phyloP scores from a whole-genome alignment of 2,888 invertebrate species.

The Strigamia transsilvanica region DNA sequence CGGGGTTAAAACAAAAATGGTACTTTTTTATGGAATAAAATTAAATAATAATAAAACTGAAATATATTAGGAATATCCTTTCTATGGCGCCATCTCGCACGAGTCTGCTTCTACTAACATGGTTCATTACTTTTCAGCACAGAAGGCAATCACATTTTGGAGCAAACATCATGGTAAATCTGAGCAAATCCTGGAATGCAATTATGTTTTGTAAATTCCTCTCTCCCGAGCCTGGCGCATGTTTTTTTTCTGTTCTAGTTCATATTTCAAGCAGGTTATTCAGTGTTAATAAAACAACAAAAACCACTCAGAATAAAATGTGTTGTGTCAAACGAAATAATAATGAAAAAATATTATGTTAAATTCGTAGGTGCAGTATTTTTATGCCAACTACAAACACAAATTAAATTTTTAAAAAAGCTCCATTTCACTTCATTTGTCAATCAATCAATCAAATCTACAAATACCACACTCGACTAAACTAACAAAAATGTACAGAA shows the following conservation, averaged over 20 bases:
- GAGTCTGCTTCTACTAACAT: no score
- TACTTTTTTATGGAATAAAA: no score
- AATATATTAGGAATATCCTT: no score
- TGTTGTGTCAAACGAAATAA: background rate
- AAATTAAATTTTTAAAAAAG: constrained; percentile 20
- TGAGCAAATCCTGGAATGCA: fast-evolving
- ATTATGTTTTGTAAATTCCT: no score
- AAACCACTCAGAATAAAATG: background rate
- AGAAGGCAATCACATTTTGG: no score
- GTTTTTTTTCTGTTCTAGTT: background rate
- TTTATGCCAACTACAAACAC: constrained; percentile 29
- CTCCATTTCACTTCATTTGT: constrained; percentile 42
- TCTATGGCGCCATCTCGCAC: no score
- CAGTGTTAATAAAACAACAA: background rate
- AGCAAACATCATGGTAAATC: no score
- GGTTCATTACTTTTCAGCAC: no score
- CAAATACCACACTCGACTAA: constrained; percentile 43
- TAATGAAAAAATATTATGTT: background rate
- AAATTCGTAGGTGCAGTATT: background rate
- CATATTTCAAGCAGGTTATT: background rate
- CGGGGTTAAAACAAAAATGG: no score
- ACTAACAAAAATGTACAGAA: constrained; percentile 43
- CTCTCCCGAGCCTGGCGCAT: background rate
- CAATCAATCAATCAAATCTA: constrained; percentile 42
- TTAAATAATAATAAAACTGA: no score